These are phyloP conservation scores for Callimorpha dominula DNA, from an alignment of 2,888 invertebrate genomes.

Conservation along the genomic window DNA sequence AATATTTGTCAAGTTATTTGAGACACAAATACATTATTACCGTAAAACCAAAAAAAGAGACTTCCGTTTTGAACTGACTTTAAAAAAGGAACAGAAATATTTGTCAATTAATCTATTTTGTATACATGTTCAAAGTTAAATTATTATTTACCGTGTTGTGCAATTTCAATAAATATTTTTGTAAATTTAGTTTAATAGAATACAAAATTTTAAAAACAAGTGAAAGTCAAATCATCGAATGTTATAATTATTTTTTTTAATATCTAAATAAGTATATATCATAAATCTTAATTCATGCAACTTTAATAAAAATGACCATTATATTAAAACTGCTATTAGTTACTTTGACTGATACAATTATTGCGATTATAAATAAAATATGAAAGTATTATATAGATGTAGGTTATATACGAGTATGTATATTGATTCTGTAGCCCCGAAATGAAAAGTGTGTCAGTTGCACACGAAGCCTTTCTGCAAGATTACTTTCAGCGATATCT, in stretches of 20 bases:
- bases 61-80: too few species aligned
- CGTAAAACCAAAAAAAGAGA: too few species aligned
- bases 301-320: neutral
- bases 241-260: neutral
- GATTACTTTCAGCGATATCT: slow-evolving; percentile 60
- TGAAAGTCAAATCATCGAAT: neutral
- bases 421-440: slow-evolving; percentile 37
- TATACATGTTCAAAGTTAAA: too few species aligned
- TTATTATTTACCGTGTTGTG: neutral
- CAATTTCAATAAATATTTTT: neutral
- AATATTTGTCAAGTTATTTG: too few species aligned
- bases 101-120: too few species aligned
- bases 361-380: too few species aligned
- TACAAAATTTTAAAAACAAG: neutral
- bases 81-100: too few species aligned
- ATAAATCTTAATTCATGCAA: neutral
- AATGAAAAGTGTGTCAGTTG: slow-evolving; percentile 57
- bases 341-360: neutral
- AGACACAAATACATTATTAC: too few species aligned
- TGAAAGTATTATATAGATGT: too few species aligned
- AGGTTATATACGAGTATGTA: too few species aligned
- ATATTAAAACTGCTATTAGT: neutral
- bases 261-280: neutral
- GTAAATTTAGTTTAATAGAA: too few species aligned
- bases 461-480: slow-evolving; percentile 60